Percentiles rank a stretch among this genome's conserved stretches.
phyloP scores from a whole-genome alignment of 2,113 vertebrate species.

The Lynx canadensis region DNA sequence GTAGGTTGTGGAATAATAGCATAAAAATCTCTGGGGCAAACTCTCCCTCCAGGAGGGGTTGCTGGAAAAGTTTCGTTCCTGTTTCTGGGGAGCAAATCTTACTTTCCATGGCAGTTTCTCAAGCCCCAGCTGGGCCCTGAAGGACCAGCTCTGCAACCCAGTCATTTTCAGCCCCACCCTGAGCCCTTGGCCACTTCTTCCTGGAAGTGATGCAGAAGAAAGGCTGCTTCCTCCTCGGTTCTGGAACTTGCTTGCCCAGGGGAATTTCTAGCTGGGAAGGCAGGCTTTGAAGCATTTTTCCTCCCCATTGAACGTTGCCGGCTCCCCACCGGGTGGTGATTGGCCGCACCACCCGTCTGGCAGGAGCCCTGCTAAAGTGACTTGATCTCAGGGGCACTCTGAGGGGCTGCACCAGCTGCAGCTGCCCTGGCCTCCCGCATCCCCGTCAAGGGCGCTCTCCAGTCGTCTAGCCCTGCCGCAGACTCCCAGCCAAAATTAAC shows the following conservation, averaged over 20 bases:
- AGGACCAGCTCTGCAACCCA: not conserved
- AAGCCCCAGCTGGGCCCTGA: not conserved
- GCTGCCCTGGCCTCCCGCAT: not conserved
- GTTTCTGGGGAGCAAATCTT: not conserved
- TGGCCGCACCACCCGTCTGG: not conserved
- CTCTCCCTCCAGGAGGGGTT: not conserved
- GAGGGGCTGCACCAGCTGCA: not conserved
- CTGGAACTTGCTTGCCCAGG: not conserved
- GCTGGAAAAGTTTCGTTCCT: not conserved
- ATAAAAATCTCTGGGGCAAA: not conserved
- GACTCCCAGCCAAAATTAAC: constrained; percentile 25
- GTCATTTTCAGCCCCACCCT: not conserved
- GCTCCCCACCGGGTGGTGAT: not conserved
- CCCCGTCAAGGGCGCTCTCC: not conserved
- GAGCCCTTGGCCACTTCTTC: not conserved
- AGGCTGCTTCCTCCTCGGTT: not conserved
- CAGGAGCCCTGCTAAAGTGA: not conserved
- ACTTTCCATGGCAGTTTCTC: not conserved
- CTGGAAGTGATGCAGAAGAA: not conserved
- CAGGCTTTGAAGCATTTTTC: not conserved
- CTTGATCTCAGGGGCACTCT: not conserved
- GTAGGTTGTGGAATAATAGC: not conserved
- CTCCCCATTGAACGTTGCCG: not conserved
- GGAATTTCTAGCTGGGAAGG: not conserved
- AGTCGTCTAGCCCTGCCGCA: not conserved